A percentile compares a stretch with the other conserved stretches of the same genome.
These are phyloP conservation scores for Villa cingulata DNA, from an alignment of 2,888 invertebrate genomes.

Conservation along the genomic window DNA sequence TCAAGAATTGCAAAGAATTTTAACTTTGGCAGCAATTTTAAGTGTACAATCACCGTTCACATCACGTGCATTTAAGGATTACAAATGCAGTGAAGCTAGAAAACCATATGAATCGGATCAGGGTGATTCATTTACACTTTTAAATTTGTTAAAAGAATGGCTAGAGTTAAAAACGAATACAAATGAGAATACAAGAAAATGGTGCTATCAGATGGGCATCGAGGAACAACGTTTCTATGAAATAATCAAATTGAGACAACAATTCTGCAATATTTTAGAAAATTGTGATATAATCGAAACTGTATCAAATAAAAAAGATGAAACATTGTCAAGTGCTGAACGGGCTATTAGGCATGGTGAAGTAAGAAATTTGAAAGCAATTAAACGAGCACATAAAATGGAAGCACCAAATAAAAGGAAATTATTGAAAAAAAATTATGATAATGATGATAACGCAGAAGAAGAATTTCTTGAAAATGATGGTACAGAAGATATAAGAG, in stretches of 20 bases:
- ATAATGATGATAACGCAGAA: constrained; percentile 39
- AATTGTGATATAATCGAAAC: constrained; percentile 48
- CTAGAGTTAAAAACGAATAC: constrained; percentile 53
- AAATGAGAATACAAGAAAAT: constrained; percentile 45
- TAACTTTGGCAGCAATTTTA: constrained; percentile 80
- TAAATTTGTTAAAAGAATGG: constrained; percentile 84
- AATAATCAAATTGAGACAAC: constrained; percentile 80
- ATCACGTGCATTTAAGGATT: constrained; percentile 72
- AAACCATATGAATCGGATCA: constrained; percentile 81
- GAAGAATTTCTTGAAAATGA: constrained; percentile 38
- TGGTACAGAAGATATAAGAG: constrained; percentile 59
- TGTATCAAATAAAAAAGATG: constrained; percentile 34
- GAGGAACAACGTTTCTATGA: constrained; percentile 98
- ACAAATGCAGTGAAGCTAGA: constrained; percentile 61
- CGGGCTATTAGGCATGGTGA: constrained; percentile 78
- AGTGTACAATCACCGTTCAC: constrained; percentile 91
- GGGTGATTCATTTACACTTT: constrained; percentile 85
- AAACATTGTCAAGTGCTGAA: constrained; percentile 54
- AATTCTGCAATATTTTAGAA: constrained; percentile 72
- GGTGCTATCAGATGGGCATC: constrained; percentile 81
- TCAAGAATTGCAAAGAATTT: constrained; percentile 71
- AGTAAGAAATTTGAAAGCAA: constrained; percentile 66
- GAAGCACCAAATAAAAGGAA: constrained; percentile 58
- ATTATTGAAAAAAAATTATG: constrained; percentile 56
- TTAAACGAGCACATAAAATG: constrained; percentile 61